Evolutionary conservation across 2,888 invertebrate genomes (phyloP).

Genomic region (Drosophila nr. perissopoda): DNA sequence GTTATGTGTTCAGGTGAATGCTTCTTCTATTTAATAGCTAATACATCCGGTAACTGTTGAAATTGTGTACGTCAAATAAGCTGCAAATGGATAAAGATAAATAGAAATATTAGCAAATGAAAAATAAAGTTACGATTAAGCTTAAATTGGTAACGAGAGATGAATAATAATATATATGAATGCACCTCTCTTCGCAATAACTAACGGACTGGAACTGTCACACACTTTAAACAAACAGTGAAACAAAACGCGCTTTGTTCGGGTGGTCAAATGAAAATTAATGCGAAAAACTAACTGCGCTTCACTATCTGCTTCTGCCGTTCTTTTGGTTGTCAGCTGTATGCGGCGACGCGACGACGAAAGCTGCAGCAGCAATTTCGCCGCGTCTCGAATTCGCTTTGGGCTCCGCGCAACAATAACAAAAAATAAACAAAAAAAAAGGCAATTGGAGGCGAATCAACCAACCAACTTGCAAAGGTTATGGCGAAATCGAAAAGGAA

Average conservation of each 20-base stretch:
- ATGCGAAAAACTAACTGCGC: constrained; percentile 42
- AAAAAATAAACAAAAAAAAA: constrained; percentile 11
- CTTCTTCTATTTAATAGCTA: constrained; percentile 30
- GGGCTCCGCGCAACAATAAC: constrained; percentile 36
- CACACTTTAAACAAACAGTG: constrained; percentile 4
- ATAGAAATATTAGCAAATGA: background rate
- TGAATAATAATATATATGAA: background rate
- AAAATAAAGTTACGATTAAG: background rate
- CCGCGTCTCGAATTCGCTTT: constrained; percentile 31
- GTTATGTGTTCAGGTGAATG: constrained; percentile 7
- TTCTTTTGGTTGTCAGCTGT: constrained; percentile 44
- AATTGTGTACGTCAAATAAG: constrained; percentile 43
- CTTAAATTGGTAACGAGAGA: background rate
- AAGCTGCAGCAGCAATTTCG: constrained; percentile 12
- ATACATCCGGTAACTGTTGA: constrained; percentile 43
- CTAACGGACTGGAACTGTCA: background rate
- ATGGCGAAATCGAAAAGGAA: constrained; percentile 11
- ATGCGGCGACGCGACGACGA: constrained; percentile 14
- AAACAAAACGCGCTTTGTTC: constrained; percentile 7
- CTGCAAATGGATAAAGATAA: constrained; percentile 1
- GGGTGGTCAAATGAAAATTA: constrained; percentile 19
- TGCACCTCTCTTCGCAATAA: constrained; percentile 1
- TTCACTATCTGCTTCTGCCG: constrained; percentile 31
- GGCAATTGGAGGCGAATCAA: constrained; percentile 39
- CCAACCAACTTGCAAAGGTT: constrained; percentile 14